Evolutionary conservation across 2,797 vertebrate species (phyloP), one percentile per base, ranked within the genome.

Genomic region (Peromyscus eremicus): DNA sequence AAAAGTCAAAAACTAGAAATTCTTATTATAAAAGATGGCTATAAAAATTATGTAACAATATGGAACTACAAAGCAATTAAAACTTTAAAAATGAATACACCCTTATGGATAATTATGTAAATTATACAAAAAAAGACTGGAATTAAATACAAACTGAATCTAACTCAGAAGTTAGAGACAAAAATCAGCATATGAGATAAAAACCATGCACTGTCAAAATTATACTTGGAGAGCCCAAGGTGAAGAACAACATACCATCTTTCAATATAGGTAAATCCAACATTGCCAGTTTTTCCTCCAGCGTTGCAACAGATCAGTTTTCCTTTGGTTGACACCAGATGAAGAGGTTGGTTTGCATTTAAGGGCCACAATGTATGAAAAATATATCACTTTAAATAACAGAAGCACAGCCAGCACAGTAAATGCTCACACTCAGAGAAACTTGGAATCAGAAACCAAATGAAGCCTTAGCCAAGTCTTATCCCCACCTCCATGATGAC

Each of bases 231-330:
- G 79, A 91, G 49, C 70, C 64, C 73, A 97, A 76, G 40, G 70
- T 79, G 43, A 96, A 96, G 85, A 96, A 86, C 49, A 94, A 97
- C 97, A 95, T 91, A 96, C 95, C 96, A 96, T 94, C 91, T 96
- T 92, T 95, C 96, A 96, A 97, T 37, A 96, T 70, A 96, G 91
- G 88, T 93, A 97, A 96, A 96, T 96, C 93, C 96, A 97, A 96
- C 62, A 96, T 52, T 96, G 95, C 75, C 96, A 86, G 85, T 92
- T 92, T 96, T 96, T 96, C 94, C 70, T 97, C 97, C 91, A 94
- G 95, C 83, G 60, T 75, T 1, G 73, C 86, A 96, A 96, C 79
- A 96, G 85, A 95, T 77, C 71, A 64, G 79, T 89, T 97, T 97
- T 94, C 91, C 89, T 97, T 96, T 89, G 86, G 95, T 17, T 96